Base-by-base conservation (phyloP, 2,113 vertebrate genomes). In the Perca schrenkii region DNA sequence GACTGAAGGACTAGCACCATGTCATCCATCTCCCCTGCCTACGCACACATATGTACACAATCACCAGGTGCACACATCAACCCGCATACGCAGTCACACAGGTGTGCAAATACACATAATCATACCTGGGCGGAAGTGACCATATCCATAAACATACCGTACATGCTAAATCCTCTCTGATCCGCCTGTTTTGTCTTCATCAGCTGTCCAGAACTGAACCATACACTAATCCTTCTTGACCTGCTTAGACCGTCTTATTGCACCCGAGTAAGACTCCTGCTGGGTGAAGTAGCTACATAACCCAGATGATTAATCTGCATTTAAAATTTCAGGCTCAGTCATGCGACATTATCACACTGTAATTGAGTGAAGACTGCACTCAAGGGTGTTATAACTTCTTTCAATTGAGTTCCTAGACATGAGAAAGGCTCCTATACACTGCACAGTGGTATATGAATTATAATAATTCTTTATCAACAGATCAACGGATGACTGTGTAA, bases 161-260 rank as follows among this genome's bases (percentile, higher is more conserved):
- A 61, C 50, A 80, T 8, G 46, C 49, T 60, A 89, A 87, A 89
- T 66, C 82, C 78, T 52, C 13, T 57, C 46, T 82, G 66, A 77
- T 54, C 74, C 16, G 17, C 43, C 64, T 17, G 65, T 53, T 86
- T 68, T 36, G 75, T 70, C 28, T 73, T 57, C 46, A 83, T 17
- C 43, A 6, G 56, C 71, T 71, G 61, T 69, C 65, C 54, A 52
- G 77, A 40, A 56, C 56, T 90, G 91, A 94, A 53, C 84, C 61
- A 74, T 36, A 49, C 61, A 77, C 50, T 84, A 87, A 92, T 93
- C 87, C 68, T 66, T 72, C 77, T 70, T 80, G 75, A 90, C 77
- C 85, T 22, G 63, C 81, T 81, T 76, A 81, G 65, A 77, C 31
- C 65, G 40, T 63, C 60, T 64, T 40, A 11, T 46, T 47, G 19